Base-by-base conservation (phyloP, 1,140 invertebrate genomes). In the Contarinia nasturtii region DNA sequence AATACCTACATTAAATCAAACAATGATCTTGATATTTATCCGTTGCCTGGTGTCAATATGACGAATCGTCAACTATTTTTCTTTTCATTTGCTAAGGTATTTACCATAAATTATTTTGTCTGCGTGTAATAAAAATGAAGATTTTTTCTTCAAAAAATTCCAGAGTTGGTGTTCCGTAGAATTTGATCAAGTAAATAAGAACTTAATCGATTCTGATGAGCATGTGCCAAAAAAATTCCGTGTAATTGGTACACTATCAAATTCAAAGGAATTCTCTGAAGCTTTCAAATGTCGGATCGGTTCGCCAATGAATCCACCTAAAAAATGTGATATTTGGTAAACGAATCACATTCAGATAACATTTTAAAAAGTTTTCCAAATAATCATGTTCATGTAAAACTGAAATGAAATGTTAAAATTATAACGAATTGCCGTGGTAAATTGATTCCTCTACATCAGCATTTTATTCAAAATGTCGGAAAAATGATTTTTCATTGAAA, bases 291-390 rank as follows among this genome's bases (percentile, higher is more conserved):
- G 93, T 62, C 70, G 75, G 4, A 50, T 66, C 4, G 80, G 77
- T 7, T 76, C 80, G 1, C 75, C 72, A 49, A 94, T 96, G 89
- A 95, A 96, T 66, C 90, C 92, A 12, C 63, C 63, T 33, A 71
- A 86, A 7, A 95, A 94, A 63, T 96, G 92, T 61, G 82, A 83
- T 58, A 80, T 96, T 43, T 96, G 91, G 91, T 96, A 82, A 73
- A 45, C n/a, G n/a, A n/a, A n/a, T n/a, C n/a, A n/a, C n/a, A n/a
- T n/a, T n/a, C n/a, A n/a, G n/a, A n/a, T n/a, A n/a, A n/a, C n/a
- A n/a, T n/a, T n/a, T n/a, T n/a, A n/a, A n/a, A n/a, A n/a, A n/a
- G n/a, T n/a, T n/a, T n/a, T n/a, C n/a, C n/a, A n/a, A n/a, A n/a
- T n/a, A n/a, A n/a, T n/a, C n/a, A n/a, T n/a, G n/a, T n/a, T n/a